These are phyloP conservation scores for Orussus abietinus DNA, from an alignment of 1,140 invertebrate genomes.

Conservation along the genomic window DNA sequence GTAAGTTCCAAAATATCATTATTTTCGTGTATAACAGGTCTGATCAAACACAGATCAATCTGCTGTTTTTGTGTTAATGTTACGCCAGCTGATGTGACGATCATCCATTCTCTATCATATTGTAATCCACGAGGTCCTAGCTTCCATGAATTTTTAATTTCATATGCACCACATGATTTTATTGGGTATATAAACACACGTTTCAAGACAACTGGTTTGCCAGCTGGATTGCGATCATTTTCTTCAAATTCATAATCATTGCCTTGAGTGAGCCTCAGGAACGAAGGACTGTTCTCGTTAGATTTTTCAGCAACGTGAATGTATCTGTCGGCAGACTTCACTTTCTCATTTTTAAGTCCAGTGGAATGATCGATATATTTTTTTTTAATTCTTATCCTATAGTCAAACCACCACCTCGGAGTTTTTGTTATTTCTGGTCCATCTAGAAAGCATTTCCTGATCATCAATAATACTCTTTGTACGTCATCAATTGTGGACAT, in stretches of 20 bases:
- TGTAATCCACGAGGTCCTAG: slow-evolving; percentile 71
- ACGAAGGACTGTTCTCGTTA: too few relatives aligned
- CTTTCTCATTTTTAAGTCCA: too few relatives aligned
- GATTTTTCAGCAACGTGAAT: too few relatives aligned
- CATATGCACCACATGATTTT: slow-evolving; percentile 85
- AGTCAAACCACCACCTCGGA: slow-evolving; percentile 32
- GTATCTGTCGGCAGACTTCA: too few relatives aligned
- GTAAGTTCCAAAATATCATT: slow-evolving; percentile 60
- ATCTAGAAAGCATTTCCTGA: slow-evolving; percentile 66
- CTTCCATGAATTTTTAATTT: slow-evolving; percentile 66
- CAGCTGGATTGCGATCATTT: slow-evolving; percentile 10
- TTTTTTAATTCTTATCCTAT: slow-evolving; percentile 13
- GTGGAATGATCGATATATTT: too few relatives aligned
- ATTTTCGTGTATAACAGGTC: slow-evolving; percentile 66
- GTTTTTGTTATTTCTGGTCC: slow-evolving; percentile 30
- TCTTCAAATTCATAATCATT: slow-evolving; percentile 1
- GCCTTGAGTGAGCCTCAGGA: too few relatives aligned
- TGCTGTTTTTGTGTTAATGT: slow-evolving; percentile 86
- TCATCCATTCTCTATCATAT: slow-evolving; percentile 92
- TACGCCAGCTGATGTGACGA: slow-evolving; percentile 72
- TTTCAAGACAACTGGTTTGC: slow-evolving; percentile 15
- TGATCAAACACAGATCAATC: slow-evolving; percentile 75
- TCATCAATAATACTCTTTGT: slow-evolving; percentile 69
- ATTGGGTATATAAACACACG: slow-evolving; percentile 86
- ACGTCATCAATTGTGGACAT: slow-evolving; percentile 75